Evolutionary conservation across 2,797 vertebrate species (phyloP), one percentile per base, ranked within the genome.

Genomic region (Lindbergichthys nudifrons): DNA sequence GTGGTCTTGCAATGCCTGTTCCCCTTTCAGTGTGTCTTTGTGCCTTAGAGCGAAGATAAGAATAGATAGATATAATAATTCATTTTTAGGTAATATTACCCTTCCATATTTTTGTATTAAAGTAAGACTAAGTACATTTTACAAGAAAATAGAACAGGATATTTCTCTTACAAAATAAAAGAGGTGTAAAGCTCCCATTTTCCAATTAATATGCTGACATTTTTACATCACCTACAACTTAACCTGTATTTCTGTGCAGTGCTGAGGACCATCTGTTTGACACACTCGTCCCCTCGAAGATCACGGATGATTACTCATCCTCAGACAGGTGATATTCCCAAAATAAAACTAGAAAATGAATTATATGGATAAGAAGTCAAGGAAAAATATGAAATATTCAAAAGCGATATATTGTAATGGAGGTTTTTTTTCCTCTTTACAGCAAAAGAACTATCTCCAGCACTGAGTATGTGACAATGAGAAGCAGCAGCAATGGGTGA

Each of bases 401-500:
- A 36, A 7, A 36, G 9, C 32, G 1, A 21, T 57, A 10, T 15
- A 2, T 10, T 71, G 61, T 26, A 61, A 36, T 57, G 59, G 32
- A 59, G 26, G 36, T 23, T 14, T 61, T 21, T 78, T 52, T 45
- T 47, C 43, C 70, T 71, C 6, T 0, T 73, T 81, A 41, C 80
- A 94, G 90, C 66, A 81, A 79, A 54, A 69, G 70, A 57, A 19
- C 52, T 46, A 42, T 84, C 43, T 68, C 69, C 59, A 91, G 48
- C 5, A 86, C 82, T 70, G 72, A 92, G 70, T 73, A 75, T 32
- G 73, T 85, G 50, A 89, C 86, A 1, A 79, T 90, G n/a, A 91
- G 69, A 41, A 85, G 83, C 65, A 77, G 45, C 48, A 47, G 19
- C 42, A 21, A 80, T 21, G 79, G 68, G 91, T 92, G 48, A 88